These are phyloP conservation scores for Stenurella melanura DNA, from an alignment of 2,888 invertebrate species.

Conservation along the genomic window DNA sequence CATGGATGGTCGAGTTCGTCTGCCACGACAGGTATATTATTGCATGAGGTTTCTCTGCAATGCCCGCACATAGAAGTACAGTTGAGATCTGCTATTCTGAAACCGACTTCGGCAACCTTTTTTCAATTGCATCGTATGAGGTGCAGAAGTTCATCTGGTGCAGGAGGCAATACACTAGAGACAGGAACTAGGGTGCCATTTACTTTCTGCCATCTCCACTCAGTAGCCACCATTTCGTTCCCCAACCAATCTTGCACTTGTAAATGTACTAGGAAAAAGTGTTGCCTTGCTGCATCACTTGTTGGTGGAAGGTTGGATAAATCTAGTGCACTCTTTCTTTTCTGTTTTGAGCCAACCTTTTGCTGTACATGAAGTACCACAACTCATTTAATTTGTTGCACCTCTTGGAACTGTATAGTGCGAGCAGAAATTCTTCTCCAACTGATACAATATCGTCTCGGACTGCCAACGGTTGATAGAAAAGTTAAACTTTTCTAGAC, in stretches of 20 bases:
- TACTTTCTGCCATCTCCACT: too few species aligned
- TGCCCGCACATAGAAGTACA: too few species aligned
- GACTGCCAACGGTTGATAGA: constrained; percentile 11
- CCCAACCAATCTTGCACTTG: too few species aligned
- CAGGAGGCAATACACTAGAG: too few species aligned
- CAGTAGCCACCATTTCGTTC: too few species aligned
- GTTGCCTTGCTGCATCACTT: background rate
- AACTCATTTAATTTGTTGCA: constrained; percentile 5
- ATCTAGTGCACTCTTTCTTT: constrained; percentile 12
- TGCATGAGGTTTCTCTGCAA: too few species aligned
- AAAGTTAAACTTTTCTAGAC: constrained; percentile 3
- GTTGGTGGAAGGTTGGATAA: constrained; percentile 8
- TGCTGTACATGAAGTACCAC: constrained; percentile 5
- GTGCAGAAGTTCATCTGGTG: too few species aligned
- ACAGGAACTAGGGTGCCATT: too few species aligned
- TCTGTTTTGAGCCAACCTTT: constrained; percentile 4
- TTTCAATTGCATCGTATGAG: too few species aligned
- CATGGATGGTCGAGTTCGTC: background rate
- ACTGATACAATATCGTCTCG: too few species aligned
- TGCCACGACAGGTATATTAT: constrained; percentile 12
- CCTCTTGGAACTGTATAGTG: background rate
- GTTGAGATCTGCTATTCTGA: too few species aligned
- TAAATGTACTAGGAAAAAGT: constrained; percentile 2
- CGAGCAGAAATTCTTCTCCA: constrained; percentile 9
- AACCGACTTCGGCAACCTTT: too few species aligned